phyloP scores from a whole-genome alignment of 2,888 invertebrate species.

The Catonia carolina region DNA sequence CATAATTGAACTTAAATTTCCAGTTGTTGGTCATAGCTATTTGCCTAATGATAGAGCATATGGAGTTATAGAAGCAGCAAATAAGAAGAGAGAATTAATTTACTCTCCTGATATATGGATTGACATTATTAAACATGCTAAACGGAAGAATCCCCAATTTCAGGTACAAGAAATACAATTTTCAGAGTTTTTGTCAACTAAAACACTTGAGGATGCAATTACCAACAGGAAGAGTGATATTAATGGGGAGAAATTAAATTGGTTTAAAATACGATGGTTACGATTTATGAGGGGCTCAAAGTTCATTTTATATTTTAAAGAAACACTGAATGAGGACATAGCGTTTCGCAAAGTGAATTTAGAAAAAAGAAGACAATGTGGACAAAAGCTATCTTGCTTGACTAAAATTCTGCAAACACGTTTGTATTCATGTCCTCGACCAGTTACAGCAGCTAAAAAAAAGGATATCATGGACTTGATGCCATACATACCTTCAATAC shows the following conservation, averaged over 20 bases:
- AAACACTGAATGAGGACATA: no score
- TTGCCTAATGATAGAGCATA: slow-evolving; percentile 4
- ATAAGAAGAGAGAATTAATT: background rate
- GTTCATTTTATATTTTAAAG: background rate
- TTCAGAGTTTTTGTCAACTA: background rate
- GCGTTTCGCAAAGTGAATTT: background rate
- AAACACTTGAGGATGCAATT: background rate
- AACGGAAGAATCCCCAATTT: background rate
- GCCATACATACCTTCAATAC: background rate
- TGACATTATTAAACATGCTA: background rate
- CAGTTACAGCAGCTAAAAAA: background rate
- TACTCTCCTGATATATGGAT: background rate
- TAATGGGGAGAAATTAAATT: background rate
- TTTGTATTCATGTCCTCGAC: background rate
- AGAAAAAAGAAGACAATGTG: background rate
- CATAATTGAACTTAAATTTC: slow-evolving; percentile 6
- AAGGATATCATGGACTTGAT: slow-evolving; percentile 5
- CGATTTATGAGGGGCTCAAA: background rate
- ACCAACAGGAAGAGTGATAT: background rate
- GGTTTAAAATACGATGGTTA: background rate
- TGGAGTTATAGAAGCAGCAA: slow-evolving; percentile 3
- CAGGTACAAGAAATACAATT: background rate
- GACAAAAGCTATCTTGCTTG: background rate
- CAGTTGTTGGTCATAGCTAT: background rate
- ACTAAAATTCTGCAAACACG: background rate